These are phyloP conservation scores for Struthio camelus DNA, from an alignment of 2,113 vertebrate genomes.

Conservation along the genomic window DNA sequence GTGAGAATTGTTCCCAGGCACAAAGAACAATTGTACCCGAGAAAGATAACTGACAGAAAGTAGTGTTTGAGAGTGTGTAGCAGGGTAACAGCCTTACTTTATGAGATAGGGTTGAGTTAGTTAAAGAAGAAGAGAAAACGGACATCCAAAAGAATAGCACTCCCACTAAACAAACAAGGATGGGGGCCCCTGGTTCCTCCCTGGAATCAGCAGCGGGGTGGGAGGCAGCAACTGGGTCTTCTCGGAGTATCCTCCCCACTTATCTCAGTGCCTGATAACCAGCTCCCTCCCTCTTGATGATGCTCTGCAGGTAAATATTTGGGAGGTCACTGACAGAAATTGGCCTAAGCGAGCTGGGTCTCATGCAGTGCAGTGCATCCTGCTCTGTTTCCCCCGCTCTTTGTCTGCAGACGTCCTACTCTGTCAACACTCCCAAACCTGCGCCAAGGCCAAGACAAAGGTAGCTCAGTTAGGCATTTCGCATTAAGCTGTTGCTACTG, in stretches of 20 bases:
- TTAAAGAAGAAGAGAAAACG: not conserved
- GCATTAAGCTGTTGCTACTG: not conserved
- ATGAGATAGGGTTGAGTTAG: not conserved
- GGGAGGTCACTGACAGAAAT: not conserved
- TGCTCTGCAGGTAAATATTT: not conserved
- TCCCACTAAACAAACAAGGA: not conserved
- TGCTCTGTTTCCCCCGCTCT: not conserved
- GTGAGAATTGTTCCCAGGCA: not conserved
- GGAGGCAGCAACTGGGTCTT: not conserved
- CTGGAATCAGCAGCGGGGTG: not conserved
- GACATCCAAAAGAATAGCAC: not conserved
- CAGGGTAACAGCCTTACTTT: not conserved
- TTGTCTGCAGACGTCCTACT: not conserved
- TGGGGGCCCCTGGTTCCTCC: not conserved
- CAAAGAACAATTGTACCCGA: not conserved
- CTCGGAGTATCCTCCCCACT: not conserved
- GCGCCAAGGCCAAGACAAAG: not conserved
- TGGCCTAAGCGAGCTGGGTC: not conserved
- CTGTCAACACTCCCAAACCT: not conserved
- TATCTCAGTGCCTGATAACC: accelerated
- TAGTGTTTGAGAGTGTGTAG: not conserved
- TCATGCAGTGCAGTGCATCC: not conserved
- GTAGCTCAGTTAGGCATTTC: not conserved
- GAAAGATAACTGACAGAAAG: not conserved
- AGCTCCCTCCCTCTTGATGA: accelerated